phyloP scores from a whole-genome alignment of 2,113 vertebrate species.

The Crotophaga sulcirostris region DNA sequence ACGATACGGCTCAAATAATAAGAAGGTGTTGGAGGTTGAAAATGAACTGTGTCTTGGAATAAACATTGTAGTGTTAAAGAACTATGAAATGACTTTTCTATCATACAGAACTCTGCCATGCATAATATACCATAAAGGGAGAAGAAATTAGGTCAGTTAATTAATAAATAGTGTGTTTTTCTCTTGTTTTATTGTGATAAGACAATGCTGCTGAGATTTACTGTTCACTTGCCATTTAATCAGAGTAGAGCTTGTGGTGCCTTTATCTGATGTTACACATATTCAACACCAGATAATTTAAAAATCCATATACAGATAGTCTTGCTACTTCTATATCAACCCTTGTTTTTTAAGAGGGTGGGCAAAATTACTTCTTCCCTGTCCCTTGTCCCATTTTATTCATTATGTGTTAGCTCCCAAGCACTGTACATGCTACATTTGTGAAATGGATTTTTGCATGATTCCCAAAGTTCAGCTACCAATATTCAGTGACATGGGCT shows the following conservation, averaged over 20 bases:
- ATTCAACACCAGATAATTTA: not conserved
- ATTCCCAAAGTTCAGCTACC: not conserved
- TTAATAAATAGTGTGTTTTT: slow-evolving; percentile 16
- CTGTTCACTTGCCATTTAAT: slow-evolving; percentile 24
- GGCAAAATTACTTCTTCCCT: not conserved
- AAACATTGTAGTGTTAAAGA: not conserved
- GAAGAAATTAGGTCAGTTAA: not conserved
- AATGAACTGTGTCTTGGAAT: not conserved
- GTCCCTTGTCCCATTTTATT: not conserved
- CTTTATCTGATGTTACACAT: not conserved
- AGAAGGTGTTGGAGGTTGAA: not conserved
- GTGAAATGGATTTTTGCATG: not conserved
- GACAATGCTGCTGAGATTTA: not conserved
- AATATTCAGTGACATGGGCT: not conserved
- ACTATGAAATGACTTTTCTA: not conserved
- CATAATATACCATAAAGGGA: not conserved
- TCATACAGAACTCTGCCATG: not conserved
- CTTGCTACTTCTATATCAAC: not conserved
- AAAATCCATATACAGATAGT: not conserved
- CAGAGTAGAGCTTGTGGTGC: not conserved
- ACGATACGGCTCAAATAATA: not conserved
- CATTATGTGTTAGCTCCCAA: not conserved
- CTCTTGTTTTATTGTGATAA: not conserved
- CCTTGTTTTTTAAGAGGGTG: not conserved
- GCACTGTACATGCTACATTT: not conserved